These are phyloP conservation scores for Gryllus bimaculatus DNA, from an alignment of 1,140 invertebrate species.

Conservation along the genomic window DNA sequence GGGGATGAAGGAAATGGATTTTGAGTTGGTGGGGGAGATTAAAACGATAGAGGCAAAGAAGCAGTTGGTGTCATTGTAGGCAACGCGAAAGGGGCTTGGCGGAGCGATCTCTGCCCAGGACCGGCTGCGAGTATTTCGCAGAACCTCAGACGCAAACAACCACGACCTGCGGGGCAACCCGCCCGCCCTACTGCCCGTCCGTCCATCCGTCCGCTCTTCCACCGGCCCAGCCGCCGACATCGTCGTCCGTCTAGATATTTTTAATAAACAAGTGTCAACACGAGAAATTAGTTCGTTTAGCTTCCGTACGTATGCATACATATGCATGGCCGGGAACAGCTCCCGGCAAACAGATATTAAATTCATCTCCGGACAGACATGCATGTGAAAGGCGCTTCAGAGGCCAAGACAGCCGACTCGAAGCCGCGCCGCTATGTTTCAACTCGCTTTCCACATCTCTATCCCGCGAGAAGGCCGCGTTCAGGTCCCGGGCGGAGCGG, in stretches of 20 bases:
- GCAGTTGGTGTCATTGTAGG: no score
- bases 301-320: neutral
- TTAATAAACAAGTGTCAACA: slow-evolving; percentile 5
- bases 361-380: neutral
- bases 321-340: neutral
- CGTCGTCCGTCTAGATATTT: neutral
- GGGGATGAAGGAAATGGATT: no score
- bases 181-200: no score
- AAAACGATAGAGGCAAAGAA: no score
- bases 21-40: no score
- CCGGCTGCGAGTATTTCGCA: no score
- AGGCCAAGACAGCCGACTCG: neutral
- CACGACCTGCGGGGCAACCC: no score
- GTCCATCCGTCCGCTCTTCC: neutral
- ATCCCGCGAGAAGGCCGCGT: neutral
- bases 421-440: neutral
- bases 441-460: neutral
- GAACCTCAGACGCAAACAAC: no score
- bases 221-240: neutral
- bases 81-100: no score
- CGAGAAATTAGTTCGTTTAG: neutral
- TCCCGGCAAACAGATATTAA: neutral
- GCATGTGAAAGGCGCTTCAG: neutral
- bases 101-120: no score
- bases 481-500: no score